A percentile compares a stretch with the other conserved stretches of the same genome.
Evolutionary conservation across 2,797 vertebrate species (phyloP).

Genomic region (Smutsia temminckii): DNA sequence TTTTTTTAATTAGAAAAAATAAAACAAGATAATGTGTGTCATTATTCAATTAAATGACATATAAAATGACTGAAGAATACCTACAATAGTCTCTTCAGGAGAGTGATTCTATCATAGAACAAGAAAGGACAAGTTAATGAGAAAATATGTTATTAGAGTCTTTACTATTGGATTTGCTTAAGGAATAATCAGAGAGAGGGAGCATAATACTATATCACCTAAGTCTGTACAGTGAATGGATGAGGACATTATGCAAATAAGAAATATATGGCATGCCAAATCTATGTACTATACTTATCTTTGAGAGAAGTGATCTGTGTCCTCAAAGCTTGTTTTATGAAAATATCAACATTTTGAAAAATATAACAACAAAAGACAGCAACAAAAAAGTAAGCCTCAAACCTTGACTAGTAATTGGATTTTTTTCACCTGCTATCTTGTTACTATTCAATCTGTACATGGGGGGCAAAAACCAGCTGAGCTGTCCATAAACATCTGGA

Average conservation of each 20-base stretch:
- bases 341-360: constrained; percentile 51
- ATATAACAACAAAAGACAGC: background rate
- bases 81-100: background rate
- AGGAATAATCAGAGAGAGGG: background rate
- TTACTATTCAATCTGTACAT: constrained; percentile 79
- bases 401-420: constrained; percentile 45
- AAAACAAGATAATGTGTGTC: background rate
- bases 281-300: background rate
- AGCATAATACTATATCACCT: background rate
- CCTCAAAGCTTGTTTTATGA: constrained; percentile 43
- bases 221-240: background rate
- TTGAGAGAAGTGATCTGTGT: background rate
- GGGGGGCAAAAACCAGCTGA: constrained; percentile 76
- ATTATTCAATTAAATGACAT: background rate
- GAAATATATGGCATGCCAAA: background rate
- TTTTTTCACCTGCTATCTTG: constrained; percentile 65
- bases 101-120: background rate
- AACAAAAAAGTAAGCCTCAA: constrained; percentile 56
- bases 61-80: background rate
- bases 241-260: background rate
- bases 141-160: constrained; percentile 14
- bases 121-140: background rate
- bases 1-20: background rate
- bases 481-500: constrained; percentile 84
- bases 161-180: constrained; percentile 27